phyloP scores from a whole-genome alignment of 2,888 invertebrate species.

The Nezara viridula region DNA sequence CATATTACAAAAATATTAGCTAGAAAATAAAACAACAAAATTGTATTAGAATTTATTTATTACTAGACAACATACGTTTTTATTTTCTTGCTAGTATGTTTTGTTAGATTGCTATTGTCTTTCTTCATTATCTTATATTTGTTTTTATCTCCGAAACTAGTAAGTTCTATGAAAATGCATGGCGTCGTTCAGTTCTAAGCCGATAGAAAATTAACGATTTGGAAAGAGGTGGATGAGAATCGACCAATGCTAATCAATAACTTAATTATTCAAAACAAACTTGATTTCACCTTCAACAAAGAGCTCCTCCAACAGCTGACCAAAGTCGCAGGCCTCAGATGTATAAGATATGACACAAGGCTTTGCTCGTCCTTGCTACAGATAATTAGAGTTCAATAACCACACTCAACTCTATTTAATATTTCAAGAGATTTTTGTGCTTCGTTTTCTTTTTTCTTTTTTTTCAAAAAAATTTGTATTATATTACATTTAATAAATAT shows the following conservation, averaged over 20 bases:
- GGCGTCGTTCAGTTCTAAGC: neutral
- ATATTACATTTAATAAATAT: too few species aligned
- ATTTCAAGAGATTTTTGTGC: neutral
- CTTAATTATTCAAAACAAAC: constrained; percentile 31
- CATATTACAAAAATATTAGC: too few species aligned
- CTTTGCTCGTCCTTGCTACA: neutral
- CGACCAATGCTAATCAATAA: constrained; percentile 9
- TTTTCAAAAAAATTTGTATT: too few species aligned
- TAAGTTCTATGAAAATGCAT: neutral
- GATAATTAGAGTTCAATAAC: neutral
- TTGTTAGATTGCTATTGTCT: too few species aligned
- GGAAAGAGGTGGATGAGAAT: neutral
- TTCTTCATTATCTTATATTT: too few species aligned
- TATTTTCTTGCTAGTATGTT: too few species aligned
- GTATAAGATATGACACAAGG: neutral
- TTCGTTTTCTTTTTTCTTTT: too few species aligned
- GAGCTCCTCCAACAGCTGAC: neutral
- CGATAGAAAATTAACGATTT: constrained; percentile 4
- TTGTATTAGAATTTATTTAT: too few species aligned
- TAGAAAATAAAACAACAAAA: too few species aligned
- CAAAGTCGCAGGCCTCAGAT: neutral
- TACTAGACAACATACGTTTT: too few species aligned
- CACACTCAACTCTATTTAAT: neutral
- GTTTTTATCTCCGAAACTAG: too few species aligned
- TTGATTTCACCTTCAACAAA: constrained; percentile 40